phyloP scores from a whole-genome alignment of 1,140 invertebrate genomes.

The Choristoneura fumiferana region DNA sequence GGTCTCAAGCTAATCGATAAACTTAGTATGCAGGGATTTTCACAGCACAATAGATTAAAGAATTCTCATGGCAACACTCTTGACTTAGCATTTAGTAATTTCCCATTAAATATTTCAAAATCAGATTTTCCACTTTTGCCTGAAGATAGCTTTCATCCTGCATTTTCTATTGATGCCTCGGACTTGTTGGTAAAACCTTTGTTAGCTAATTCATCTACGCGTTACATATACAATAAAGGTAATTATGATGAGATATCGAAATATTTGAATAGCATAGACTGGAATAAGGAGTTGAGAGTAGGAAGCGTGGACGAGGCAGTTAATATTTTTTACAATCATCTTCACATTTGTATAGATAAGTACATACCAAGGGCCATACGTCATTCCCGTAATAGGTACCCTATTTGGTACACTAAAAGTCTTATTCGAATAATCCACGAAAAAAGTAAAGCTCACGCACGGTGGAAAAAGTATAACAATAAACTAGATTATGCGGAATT shows the following conservation, averaged over 20 bases:
- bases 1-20: conserved; percentile 1
- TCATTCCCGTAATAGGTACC: background rate
- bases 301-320: background rate
- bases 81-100: conserved; percentile 19
- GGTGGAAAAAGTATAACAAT: background rate
- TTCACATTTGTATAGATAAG: background rate
- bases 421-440: background rate
- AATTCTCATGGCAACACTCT: conserved; percentile 12
- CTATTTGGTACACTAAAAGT: background rate
- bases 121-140: background rate
- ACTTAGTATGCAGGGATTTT: background rate
- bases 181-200: conserved; percentile 3
- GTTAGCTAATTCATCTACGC: background rate
- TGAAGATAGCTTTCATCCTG: background rate
- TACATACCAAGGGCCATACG: background rate
- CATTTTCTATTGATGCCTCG: background rate
- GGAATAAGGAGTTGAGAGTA: background rate
- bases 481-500: background rate
- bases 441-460: background rate
- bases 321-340: background rate
- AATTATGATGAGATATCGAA: background rate
- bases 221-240: background rate
- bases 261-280: background rate
- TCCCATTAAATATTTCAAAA: background rate
- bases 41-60: conserved; percentile 11